These are phyloP conservation scores for Ariopsis seemanni DNA, from an alignment of 2,113 vertebrate species.

Conservation along the genomic window DNA sequence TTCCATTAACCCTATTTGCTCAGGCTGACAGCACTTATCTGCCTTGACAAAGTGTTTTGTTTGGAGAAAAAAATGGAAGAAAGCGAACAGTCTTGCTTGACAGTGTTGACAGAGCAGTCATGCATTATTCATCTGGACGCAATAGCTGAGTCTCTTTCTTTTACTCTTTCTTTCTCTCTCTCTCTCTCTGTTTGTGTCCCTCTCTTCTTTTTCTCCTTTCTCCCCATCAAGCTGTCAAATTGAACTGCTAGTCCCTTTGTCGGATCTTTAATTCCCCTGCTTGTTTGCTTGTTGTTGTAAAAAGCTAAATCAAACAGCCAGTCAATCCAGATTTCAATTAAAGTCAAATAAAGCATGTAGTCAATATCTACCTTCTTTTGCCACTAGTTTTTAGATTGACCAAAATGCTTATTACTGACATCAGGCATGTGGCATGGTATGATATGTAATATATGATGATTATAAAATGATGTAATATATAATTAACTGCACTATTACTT, in stretches of 20 bases:
- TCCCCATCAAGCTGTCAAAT: conserved; percentile 32
- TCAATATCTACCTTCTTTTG: no score
- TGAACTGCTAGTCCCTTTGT: conserved; percentile 22
- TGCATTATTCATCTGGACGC: conserved; percentile 59
- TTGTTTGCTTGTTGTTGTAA: conserved; percentile 32
- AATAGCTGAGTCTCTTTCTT: conserved; percentile 16
- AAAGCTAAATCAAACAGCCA: conserved; percentile 35
- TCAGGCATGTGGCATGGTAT: no score
- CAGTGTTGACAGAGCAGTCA: conserved; percentile 44
- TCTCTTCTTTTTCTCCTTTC: neutral
- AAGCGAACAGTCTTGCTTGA: conserved; percentile 43
- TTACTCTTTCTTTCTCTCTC: neutral
- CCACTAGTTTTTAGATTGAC: no score
- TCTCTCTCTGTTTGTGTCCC: conserved; percentile 21
- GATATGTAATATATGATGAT: no score
- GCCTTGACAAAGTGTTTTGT: conserved; percentile 56
- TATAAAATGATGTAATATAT: no score
- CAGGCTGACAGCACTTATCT: conserved; percentile 49
- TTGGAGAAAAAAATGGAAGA: conserved; percentile 12
- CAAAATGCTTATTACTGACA: no score
- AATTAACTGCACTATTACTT: neutral
- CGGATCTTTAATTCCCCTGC: conserved; percentile 41
- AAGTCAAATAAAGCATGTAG: neutral
- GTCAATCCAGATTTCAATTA: conserved; percentile 20
- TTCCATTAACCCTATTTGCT: conserved; percentile 54